These are phyloP conservation scores for Myotis pilosus DNA, from an alignment of 2,797 vertebrate species.

Conservation along the genomic window DNA sequence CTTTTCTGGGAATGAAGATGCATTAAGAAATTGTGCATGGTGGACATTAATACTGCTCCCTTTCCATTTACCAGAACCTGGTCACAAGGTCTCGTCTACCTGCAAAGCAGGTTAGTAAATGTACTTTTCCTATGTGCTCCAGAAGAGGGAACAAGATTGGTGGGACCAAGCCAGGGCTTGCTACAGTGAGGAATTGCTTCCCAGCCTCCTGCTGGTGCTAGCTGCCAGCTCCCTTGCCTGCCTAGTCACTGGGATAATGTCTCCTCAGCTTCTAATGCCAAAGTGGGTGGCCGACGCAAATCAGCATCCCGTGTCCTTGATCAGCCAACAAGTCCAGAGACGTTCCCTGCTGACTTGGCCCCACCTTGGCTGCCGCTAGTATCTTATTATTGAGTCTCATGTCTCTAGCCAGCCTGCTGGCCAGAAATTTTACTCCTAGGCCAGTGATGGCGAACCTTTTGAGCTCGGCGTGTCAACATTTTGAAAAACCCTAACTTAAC, in stretches of 20 bases:
- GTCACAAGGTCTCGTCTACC: not conserved
- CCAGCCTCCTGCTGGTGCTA: too few species aligned
- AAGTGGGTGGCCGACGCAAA: not conserved
- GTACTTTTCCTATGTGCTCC: not conserved
- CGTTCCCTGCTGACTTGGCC: not conserved
- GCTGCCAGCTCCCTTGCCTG: not conserved
- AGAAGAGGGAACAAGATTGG: not conserved
- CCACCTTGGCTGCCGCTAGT: not conserved
- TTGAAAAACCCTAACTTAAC: too few species aligned
- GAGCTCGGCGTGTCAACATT: too few species aligned
- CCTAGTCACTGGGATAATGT: not conserved
- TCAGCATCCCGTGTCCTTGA: not conserved
- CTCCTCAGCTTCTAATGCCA: not conserved
- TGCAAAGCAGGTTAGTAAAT: not conserved
- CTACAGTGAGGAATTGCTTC: not conserved
- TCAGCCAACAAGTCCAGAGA: not conserved
- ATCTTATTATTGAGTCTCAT: not conserved
- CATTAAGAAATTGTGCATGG: not conserved
- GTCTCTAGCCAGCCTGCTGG: not conserved
- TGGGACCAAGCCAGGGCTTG: not conserved
- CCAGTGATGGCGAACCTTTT: too few species aligned
- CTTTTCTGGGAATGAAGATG: not conserved
- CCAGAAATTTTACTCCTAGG: not conserved
- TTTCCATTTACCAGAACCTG: not conserved
- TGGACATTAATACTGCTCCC: not conserved